Evolutionary conservation across 2,888 invertebrate genomes (phyloP), one percentile per base, ranked within the genome.

Genomic region (Diploptera punctata): DNA sequence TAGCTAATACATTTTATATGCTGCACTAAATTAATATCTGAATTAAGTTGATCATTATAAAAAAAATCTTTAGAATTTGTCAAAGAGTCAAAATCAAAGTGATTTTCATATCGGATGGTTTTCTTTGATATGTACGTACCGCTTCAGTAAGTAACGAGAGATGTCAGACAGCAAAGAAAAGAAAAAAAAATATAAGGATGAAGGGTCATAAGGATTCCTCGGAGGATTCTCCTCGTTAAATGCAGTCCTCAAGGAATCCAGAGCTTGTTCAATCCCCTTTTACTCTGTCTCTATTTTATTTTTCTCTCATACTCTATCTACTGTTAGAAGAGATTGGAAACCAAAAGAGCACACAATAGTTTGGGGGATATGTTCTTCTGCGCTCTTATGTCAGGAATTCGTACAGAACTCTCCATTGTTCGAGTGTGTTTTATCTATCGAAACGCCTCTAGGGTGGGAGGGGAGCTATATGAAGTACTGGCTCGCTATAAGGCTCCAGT

Each of bases 201-300:
- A 21, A 33, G 21, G 52, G 21, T 52, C 4, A 18, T 52, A 52
- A 52, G 52, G 52, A 52, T 52, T 52, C 52, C 65, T 49, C 61
- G 13, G 65, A 61, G 49, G 60, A 70, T 65, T 62, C 43, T 62
- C 26, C 70, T 52, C 65, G 70, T 70, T 70, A 70, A 70, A 70
- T 62, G 65, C 33, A 70, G 33, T 44, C 70, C 24, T 24, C 16
- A 43, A 61, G 60, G 52, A 61, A 54, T 60, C 68, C 13, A 57
- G 33, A 29, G 54, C 54, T 68, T 57, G 19, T 54, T 19, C 54
- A 54, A 60, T 29, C 62, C 19, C 19, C 19, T 38, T 26, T 29
- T 31, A 9, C 19, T 26, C 57, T 31, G 26, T 60, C 57, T 60
- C 57, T 24, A 54, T 54, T 54, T 54, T 47, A 57, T 57, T 57